Evolutionary conservation across 2,888 invertebrate genomes (phyloP), one percentile per base, ranked within the genome.

Genomic region (Pheosia gnoma): DNA sequence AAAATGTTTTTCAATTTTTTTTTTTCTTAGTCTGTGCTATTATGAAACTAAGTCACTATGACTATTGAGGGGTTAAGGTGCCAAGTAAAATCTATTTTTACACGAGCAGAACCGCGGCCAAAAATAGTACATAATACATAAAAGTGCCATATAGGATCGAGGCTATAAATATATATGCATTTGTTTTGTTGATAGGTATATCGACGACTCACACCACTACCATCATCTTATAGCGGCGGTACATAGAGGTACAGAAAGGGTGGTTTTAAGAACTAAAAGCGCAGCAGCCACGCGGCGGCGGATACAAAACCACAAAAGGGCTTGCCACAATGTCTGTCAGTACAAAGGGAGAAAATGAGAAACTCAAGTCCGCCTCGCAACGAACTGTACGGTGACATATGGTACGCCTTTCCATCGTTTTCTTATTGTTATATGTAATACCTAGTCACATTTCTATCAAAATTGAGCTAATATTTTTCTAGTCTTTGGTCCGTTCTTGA

Each of bases 231-330:
- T 25, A 25, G 25, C 25, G 25, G 2, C 1, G 25, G 2, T 25
- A 57, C 62, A 65, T 51, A 62, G 58, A 53, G 43, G 55, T 67
- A 68, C 59, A 63, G 58, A 73, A 69, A 75, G 83, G 85, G 78
- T 80, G 85, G 86, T 78, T 86, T 84, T 83, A 88, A 87, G 86
- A 90, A 88, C 88, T 88, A 92, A 92, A 92, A 90, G 91, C 86
- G 77, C 90, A 89, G 77, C 80, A 77, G 78, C 75, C 70, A 77
- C 79, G 75, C 78, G 78, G 75, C n/a, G n/a, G 77, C 73, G 77
- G 79, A 79, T 79, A 77, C 71, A 70, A 82, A 85, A 84, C 88
- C 88, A 91, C 91, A 91, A 91, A 89, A 90, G 88, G 85, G 85
- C 81, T 82, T 68, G 79, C 75, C 76, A 85, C 89, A 87, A 84